A percentile compares a stretch with the other conserved stretches of the same genome.
phyloP scores from a whole-genome alignment of 2,113 vertebrate genomes.

The Perognathus longimembris region DNA sequence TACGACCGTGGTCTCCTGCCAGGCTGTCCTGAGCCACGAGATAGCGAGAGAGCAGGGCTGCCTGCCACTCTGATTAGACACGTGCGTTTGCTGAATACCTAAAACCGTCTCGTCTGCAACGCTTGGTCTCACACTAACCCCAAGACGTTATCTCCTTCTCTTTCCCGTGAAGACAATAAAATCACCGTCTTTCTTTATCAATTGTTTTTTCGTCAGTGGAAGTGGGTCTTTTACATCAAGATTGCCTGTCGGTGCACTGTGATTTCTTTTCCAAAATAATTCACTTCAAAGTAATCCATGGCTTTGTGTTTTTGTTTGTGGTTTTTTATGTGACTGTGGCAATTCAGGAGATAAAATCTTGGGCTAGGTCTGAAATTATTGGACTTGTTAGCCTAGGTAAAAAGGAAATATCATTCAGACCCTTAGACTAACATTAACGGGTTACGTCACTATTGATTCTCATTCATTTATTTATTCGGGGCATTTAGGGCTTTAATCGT shows the following conservation, averaged over 20 bases:
- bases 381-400: background rate
- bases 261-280: slow-evolving; percentile 32
- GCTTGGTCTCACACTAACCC: background rate
- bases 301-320: background rate
- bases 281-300: slow-evolving; percentile 20
- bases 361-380: background rate
- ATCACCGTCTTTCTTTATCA: background rate
- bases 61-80: background rate
- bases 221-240: slow-evolving; percentile 39
- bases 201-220: background rate
- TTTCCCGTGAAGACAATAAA: slow-evolving; percentile 15
- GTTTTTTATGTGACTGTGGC: background rate
- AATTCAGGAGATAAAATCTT: background rate
- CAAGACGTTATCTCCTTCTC: background rate
- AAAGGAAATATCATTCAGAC: background rate
- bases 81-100: background rate
- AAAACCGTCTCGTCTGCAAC: background rate
- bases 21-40: background rate
- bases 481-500: too few species aligned
- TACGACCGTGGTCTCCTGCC: background rate
- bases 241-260: background rate
- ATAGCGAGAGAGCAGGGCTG: background rate
- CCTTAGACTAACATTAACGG: background rate
- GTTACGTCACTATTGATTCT: too few species aligned
- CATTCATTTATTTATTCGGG: too few species aligned